Evolutionary conservation across 2,113 vertebrate genomes (phyloP).

Genomic region (Catagonus wagneri): DNA sequence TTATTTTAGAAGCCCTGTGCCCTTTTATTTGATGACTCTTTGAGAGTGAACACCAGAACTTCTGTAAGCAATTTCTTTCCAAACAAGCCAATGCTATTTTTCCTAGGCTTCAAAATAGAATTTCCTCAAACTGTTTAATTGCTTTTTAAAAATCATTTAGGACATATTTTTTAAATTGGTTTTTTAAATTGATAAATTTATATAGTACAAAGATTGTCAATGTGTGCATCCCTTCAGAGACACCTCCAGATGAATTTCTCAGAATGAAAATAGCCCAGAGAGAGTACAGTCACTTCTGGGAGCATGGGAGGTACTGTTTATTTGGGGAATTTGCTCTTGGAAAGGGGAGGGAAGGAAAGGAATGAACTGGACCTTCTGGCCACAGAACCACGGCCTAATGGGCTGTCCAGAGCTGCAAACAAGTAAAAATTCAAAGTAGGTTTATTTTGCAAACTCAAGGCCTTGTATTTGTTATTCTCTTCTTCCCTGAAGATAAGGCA

Average conservation of each 20-base stretch:
- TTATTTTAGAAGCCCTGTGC: not conserved
- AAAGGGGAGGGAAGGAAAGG: not conserved
- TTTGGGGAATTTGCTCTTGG: not conserved
- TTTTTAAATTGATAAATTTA: not conserved
- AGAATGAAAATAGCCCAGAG: not conserved
- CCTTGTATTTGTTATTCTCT: not conserved
- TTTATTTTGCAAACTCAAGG: not conserved
- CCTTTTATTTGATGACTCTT: not conserved
- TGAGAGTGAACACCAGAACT: not conserved
- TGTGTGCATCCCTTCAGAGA: not conserved
- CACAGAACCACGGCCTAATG: not conserved
- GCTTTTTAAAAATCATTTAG: not conserved
- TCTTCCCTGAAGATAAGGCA: not conserved
- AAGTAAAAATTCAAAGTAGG: not conserved
- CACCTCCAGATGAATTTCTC: not conserved
- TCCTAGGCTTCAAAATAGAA: constrained; percentile 19
- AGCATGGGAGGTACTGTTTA: not conserved
- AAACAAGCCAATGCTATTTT: not conserved
- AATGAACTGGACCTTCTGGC: not conserved
- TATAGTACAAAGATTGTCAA: not conserved
- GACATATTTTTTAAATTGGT: not conserved
- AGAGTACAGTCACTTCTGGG: not conserved
- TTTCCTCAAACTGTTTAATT: not conserved
- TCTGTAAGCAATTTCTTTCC: constrained; percentile 19
- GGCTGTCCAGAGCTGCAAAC: not conserved